Base-by-base conservation (phyloP, 2,797 vertebrate species). In the Esox masquinongy region DNA sequence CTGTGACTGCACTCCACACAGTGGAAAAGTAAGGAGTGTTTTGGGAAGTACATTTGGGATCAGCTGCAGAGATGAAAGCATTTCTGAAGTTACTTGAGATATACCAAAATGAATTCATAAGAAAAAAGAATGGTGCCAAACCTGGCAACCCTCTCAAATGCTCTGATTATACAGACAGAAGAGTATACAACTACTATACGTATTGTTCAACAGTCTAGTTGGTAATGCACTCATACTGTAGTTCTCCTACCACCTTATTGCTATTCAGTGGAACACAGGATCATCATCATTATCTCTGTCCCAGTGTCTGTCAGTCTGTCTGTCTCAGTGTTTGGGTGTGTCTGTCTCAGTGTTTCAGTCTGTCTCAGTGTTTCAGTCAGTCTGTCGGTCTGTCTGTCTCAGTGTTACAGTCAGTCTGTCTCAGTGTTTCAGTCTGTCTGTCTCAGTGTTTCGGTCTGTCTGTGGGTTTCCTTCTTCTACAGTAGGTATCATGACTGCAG, bases 51-150 rank as follows among this genome's bases (percentile, higher is more conserved):
- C 29, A 43, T 73, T 56, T 0, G 19, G 80, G 70, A 86, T 85
- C 90, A 90, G 89, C 82, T 89, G 88, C 79, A 70, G 61, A 74
- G 77, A 76, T 19, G 34, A 82, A 83, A 81, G 70, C 67, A 82
- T 82, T 79, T 80, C 79, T 78, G 17, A 36, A 29, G 24, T 61
- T 80, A 81, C 26, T 12, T 16, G 0, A 39, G 9, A 15, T 22
- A 31, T 43, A 66, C 85, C 79, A 80, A 74, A 80, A 68, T 77
- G 67, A 79, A 81, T 84, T 79, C 63, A 15, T 66, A 16, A 15
- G 14, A 26, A 26, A 24, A 11, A 61, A 53, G 50, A 19, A 19
- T 53, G 50, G 17, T 19, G 16, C 50, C 19, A 53, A 53, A 8
- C 16, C 19, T 53, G 50, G 50, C 50, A n/a, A n/a, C 19, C 50